These are phyloP conservation scores for Siderastrea siderea DNA, from an alignment of 92 coral and sea anemone genomes.

Conservation along the genomic window DNA sequence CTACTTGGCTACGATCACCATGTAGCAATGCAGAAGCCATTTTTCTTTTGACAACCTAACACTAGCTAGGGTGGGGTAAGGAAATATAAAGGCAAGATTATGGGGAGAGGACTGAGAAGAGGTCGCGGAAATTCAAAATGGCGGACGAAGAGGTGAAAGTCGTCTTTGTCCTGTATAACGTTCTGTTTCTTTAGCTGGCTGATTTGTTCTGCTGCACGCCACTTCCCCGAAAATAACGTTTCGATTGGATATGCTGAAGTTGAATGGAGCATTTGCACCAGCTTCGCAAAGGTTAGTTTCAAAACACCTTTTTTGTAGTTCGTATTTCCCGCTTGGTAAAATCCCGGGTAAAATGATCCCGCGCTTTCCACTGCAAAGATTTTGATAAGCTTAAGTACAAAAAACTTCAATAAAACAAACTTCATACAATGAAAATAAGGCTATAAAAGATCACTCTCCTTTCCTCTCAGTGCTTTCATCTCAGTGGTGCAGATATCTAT, in stretches of 20 bases:
- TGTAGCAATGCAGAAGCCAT: slow-evolving; percentile 87
- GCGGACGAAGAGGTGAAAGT: background rate
- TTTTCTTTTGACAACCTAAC: slow-evolving; percentile 13
- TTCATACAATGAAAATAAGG: too few species aligned
- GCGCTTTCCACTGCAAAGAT: too few species aligned
- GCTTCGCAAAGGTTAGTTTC: slow-evolving; percentile 9
- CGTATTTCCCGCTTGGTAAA: too few species aligned
- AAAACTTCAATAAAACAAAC: too few species aligned
- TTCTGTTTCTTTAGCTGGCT: background rate
- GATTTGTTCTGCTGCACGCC: background rate
- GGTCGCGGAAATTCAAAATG: background rate
- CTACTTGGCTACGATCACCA: slow-evolving; percentile 72
- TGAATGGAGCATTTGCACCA: slow-evolving; percentile 21
- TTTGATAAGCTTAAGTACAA: too few species aligned
- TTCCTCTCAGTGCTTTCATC: too few species aligned
- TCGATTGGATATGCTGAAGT: background rate
- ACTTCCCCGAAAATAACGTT: background rate
- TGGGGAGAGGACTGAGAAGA: background rate
- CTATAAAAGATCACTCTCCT: too few species aligned
- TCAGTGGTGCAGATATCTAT: too few species aligned
- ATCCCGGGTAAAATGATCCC: too few species aligned
- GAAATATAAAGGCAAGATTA: too few species aligned
- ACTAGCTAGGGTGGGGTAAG: too few species aligned
- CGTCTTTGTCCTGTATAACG: too few species aligned
- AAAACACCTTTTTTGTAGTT: background rate